Conservation (phyloP, 2,113 vertebrate species). For the Trematomus loennbergii region DNA sequence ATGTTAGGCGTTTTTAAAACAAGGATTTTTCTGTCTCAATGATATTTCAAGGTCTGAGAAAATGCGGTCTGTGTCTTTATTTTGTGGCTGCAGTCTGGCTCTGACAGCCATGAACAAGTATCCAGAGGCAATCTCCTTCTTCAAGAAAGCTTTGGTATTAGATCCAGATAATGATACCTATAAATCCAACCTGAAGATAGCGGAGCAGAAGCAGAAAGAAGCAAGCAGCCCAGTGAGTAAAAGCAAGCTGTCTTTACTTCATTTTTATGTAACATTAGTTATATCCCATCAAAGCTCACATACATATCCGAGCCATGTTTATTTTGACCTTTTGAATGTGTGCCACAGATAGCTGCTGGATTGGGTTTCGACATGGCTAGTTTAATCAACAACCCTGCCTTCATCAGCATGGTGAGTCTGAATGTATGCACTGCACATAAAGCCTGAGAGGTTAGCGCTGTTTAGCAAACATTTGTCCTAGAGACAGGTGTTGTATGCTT, state of each 20-base stretch:
- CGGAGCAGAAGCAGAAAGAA: conserved; percentile 96
- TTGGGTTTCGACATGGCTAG: conserved; percentile 98
- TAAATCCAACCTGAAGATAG: conserved; percentile 96
- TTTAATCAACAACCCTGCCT: conserved; percentile 98
- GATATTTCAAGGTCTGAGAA: neutral
- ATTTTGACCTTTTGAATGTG: conserved; percentile 10
- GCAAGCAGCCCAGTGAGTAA: conserved; percentile 92
- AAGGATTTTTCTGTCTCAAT: too few relatives aligned
- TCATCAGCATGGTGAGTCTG: conserved; percentile 96
- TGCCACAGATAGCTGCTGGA: conserved; percentile 90
- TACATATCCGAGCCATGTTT: neutral
- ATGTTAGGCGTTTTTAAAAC: too few relatives aligned
- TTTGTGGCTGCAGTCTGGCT: conserved; percentile 87
- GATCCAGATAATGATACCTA: conserved; percentile 98
- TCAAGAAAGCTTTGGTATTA: conserved; percentile 95
- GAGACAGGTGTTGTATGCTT: conserved; percentile 18
- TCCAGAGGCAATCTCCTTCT: conserved; percentile 94
- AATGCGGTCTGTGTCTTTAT: neutral
- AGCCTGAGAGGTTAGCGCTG: neutral
- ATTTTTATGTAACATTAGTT: neutral
- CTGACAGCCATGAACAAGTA: conserved; percentile 95
- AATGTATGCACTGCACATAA: neutral
- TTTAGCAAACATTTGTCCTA: neutral
- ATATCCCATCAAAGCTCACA: neutral
- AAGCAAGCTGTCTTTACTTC: neutral